Evolutionary conservation across 1,140 invertebrate species (phyloP), one percentile per base, ranked within the genome.

Genomic region (Diachasmimorpha longicaudata): DNA sequence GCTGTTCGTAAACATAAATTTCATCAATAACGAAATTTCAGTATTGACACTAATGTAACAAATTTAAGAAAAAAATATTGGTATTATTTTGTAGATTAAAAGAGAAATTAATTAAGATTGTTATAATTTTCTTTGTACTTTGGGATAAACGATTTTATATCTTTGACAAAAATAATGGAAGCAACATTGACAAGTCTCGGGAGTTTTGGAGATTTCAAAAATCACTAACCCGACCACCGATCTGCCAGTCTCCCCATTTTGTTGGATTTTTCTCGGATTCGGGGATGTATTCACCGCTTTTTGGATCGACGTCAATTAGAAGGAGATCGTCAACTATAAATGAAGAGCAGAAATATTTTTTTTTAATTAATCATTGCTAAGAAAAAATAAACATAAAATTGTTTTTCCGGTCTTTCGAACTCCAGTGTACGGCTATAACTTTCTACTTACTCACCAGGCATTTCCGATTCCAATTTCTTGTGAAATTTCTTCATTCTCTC

Each of bases 241-340:
- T 66, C 58, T 87, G 85, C 85, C 85, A 85, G 48, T 86, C 85
- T 55, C 85, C 85, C 83, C 83, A 87, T 77, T 86, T 86, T 9
- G 83, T 87, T 74, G 85, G 85, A 46, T 87, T 78, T 52, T 84
- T 82, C 69, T 87, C 84, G 11, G 19, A 75, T 55, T 85, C 70
- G 21, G 81, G 21, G 72, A 83, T 76, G 25, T 84, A 11, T 79
- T 87, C 84, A 23, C 84, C 83, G 73, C 55, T 84, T 19, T 67
- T 78, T 14, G 81, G 77, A 76, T 87, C 78, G 36, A 79, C 85
- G 10, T 85, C 75, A 4, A 84, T 81, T 36, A 87, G 66, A 25
- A 85, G 48, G 4, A 83, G 77, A 70, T 84, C 82, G 13, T 83
- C 70, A n/a, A 8, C 58, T 63, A 25, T 4, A 39, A 39, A 68